phyloP scores from a whole-genome alignment of 2,113 vertebrate genomes.

The Gymnogyps californianus region DNA sequence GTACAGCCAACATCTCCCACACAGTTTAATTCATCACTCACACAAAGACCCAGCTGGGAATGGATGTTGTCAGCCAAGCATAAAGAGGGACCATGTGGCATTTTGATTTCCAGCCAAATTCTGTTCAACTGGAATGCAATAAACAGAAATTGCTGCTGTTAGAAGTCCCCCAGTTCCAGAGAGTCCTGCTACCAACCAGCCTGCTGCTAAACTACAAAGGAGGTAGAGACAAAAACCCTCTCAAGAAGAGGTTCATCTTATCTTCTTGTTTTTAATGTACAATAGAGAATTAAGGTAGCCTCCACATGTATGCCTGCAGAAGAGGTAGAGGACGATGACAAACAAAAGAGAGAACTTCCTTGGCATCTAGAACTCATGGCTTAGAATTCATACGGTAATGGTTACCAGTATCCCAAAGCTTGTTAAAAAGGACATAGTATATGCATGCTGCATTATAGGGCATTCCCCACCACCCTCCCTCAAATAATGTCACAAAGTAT shows the following conservation, averaged over 20 bases:
- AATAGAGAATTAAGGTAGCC: not conserved
- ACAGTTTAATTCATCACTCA: slow-evolving; percentile 41
- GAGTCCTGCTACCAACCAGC: not conserved
- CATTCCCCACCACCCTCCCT: fast-evolving
- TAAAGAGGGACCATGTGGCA: slow-evolving; percentile 40
- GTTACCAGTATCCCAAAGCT: not conserved
- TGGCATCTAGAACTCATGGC: not conserved
- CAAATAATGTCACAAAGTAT: not conserved
- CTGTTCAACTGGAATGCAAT: not conserved
- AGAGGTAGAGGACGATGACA: not conserved
- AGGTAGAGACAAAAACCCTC: not conserved
- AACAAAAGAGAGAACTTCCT: not conserved
- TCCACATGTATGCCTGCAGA: not conserved
- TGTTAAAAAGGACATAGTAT: not conserved
- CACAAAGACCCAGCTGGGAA: slow-evolving; percentile 54
- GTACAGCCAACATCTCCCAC: slow-evolving; percentile 22
- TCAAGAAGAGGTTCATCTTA: not conserved
- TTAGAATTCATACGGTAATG: not conserved
- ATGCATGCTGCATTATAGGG: not conserved
- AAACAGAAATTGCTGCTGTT: not conserved
- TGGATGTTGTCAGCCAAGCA: slow-evolving; percentile 40
- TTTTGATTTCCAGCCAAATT: slow-evolving; percentile 42
- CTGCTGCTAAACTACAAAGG: not conserved
- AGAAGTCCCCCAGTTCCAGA: not conserved
- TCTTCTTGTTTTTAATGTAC: not conserved